These are phyloP conservation scores for Leptinotarsa tumamoca DNA, from an alignment of 2,888 invertebrate genomes.

Conservation along the genomic window DNA sequence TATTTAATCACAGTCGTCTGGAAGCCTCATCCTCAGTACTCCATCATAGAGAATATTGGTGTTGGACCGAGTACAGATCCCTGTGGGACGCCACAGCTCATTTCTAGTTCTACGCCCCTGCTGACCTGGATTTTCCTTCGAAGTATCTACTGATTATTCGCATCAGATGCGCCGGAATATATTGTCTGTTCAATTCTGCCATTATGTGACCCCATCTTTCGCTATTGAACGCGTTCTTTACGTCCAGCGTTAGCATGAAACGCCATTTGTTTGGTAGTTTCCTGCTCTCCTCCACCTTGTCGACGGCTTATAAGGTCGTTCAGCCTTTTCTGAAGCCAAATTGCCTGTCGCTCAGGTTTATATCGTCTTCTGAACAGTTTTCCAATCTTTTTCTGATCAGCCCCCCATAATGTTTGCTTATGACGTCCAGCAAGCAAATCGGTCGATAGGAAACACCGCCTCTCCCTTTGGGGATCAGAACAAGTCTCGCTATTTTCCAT, in stretches of 20 bases:
- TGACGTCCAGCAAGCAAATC: too few species aligned
- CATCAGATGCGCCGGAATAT: too few species aligned
- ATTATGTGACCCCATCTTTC: not conserved
- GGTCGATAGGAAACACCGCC: too few species aligned
- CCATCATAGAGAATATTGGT: too few species aligned
- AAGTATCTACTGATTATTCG: constrained; percentile 18
- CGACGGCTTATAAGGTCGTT: too few species aligned
- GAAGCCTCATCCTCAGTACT: not conserved
- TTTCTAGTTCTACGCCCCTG: not conserved
- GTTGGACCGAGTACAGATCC: not conserved
- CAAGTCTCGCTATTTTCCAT: too few species aligned
- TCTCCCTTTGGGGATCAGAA: too few species aligned
- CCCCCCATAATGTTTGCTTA: not conserved
- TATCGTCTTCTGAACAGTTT: too few species aligned
- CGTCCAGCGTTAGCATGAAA: not conserved
- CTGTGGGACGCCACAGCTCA: not conserved
- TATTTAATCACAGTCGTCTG: not conserved
- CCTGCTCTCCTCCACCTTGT: not conserved
- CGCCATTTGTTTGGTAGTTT: not conserved
- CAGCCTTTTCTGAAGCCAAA: not conserved
- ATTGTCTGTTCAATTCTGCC: too few species aligned
- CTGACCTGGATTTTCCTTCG: not conserved
- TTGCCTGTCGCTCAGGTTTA: not conserved
- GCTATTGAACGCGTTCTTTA: not conserved
- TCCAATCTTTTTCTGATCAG: not conserved